phyloP scores from a whole-genome alignment of 1,140 invertebrate species.

The Drosophila ogumai region DNA sequence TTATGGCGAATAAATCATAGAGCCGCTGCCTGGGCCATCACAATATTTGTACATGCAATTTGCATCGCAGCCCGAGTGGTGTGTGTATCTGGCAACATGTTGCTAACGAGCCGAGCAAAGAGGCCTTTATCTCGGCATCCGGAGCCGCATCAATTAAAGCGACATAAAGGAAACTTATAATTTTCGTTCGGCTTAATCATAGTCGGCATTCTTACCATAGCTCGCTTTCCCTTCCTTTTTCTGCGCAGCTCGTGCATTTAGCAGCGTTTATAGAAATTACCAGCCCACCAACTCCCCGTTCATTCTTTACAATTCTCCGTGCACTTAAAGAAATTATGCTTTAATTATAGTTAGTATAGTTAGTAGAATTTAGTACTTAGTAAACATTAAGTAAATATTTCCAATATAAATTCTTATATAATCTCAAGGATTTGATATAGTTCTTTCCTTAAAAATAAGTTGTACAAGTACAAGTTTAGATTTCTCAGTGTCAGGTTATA shows the following conservation, averaged over 20 bases:
- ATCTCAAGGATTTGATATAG: too few relatives aligned
- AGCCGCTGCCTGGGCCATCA: constrained; percentile 50
- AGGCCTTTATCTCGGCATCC: constrained; percentile 53
- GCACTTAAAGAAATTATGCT: not conserved
- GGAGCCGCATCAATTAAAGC: constrained; percentile 76
- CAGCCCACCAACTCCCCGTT: constrained; percentile 39
- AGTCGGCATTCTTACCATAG: constrained; percentile 58
- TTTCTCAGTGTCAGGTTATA: too few relatives aligned
- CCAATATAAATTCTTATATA: too few relatives aligned
- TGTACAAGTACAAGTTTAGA: too few relatives aligned
- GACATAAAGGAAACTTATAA: constrained; percentile 80
- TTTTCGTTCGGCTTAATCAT: constrained; percentile 77
- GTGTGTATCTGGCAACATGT: constrained; percentile 38
- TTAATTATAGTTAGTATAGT: too few relatives aligned
- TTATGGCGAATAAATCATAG: constrained; percentile 69
- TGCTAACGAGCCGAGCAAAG: constrained; percentile 68
- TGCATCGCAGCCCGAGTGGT: constrained; percentile 19
- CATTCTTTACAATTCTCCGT: not conserved
- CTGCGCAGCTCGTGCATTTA: constrained; percentile 58
- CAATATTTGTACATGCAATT: constrained; percentile 72
- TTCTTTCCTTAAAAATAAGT: too few relatives aligned
- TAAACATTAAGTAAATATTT: too few relatives aligned
- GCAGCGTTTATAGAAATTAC: constrained; percentile 79
- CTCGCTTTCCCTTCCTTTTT: constrained; percentile 29
- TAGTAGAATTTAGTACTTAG: too few relatives aligned